Conservation (phyloP, 1,140 invertebrate species). For the Camponotus pennsylvanicus region DNA sequence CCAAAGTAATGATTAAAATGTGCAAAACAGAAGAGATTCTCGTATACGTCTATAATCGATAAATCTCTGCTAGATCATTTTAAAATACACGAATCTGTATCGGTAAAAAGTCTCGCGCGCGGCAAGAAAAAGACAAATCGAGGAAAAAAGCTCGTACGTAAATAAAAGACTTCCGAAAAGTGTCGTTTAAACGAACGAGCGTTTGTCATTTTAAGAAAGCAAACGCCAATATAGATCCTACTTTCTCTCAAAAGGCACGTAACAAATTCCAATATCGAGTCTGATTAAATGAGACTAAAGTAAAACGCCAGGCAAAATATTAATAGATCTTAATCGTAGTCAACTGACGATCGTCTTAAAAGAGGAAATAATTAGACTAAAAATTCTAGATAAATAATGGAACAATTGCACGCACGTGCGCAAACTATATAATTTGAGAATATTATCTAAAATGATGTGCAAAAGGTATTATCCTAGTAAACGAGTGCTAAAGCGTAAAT, state of each 20-base stretch:
- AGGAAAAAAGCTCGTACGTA: constrained; percentile 1
- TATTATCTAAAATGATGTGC: constrained; percentile 31
- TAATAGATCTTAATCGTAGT: constrained; percentile 64
- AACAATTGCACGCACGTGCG: not conserved
- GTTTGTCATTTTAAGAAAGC: constrained; percentile 36
- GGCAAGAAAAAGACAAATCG: not conserved
- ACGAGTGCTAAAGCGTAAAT: constrained; percentile 51
- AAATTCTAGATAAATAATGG: constrained; percentile 54
- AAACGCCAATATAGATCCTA: constrained; percentile 44
- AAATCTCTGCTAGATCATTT: constrained; percentile 10
- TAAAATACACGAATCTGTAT: constrained; percentile 23
- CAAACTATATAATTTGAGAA: constrained; percentile 42
- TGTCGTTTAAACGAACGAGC: constrained; percentile 24
- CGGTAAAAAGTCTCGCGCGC: constrained; percentile 36
- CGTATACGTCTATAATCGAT: not conserved
- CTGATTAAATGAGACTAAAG: constrained; percentile 46
- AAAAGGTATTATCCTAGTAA: constrained; percentile 59
- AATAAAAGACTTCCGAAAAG: constrained; percentile 39
- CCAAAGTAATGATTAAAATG: constrained; percentile 27
- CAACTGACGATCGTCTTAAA: constrained; percentile 70
- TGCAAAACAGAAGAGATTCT: constrained; percentile 1
- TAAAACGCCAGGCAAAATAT: constrained; percentile 37
- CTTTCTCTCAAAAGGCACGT: constrained; percentile 49
- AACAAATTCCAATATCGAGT: constrained; percentile 52
- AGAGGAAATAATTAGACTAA: constrained; percentile 73